These are phyloP conservation scores for human (Homo sapiens) DNA, from an alignment of 2,113 vertebrate genomes.

Conservation along the genomic window DNA sequence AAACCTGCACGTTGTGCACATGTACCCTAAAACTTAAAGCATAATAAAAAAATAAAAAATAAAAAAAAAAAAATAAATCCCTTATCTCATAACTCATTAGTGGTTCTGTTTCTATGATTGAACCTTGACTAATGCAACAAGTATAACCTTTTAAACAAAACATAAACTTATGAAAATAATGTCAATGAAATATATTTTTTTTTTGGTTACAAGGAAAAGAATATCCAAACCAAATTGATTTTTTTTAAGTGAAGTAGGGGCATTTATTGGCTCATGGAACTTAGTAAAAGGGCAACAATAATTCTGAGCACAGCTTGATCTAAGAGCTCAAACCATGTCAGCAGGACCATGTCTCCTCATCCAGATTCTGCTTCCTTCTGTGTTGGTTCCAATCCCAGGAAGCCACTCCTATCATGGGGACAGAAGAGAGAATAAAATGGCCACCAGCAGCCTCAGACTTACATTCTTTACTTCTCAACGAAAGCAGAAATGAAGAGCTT, in stretches of 20 bases:
- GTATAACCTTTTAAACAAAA: not conserved
- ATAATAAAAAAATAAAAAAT: too few species aligned
- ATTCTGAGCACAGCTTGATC: not conserved
- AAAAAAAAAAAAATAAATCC: too few species aligned
- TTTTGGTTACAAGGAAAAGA: not conserved
- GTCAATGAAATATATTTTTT: not conserved
- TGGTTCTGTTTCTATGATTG: not conserved
- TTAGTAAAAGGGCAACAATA: not conserved
- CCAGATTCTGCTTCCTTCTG: not conserved
- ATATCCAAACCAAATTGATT: not conserved
- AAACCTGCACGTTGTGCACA: too few species aligned
- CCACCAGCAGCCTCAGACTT: not conserved
- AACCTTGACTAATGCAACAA: not conserved
- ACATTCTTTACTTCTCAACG: not conserved
- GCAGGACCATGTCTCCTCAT: not conserved
- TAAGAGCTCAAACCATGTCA: not conserved
- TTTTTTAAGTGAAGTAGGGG: rapidly evolving
- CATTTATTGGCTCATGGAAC: not conserved
- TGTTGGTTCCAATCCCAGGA: not conserved
- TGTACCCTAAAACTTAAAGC: too few species aligned
- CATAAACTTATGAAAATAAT: not conserved
- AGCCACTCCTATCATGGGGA: not conserved
- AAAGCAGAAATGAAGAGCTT: not conserved
- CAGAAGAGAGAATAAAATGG: not conserved
- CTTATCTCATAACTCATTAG: not conserved